phyloP scores from a whole-genome alignment of 2,888 invertebrate genomes.

The Hartigia nigra region DNA sequence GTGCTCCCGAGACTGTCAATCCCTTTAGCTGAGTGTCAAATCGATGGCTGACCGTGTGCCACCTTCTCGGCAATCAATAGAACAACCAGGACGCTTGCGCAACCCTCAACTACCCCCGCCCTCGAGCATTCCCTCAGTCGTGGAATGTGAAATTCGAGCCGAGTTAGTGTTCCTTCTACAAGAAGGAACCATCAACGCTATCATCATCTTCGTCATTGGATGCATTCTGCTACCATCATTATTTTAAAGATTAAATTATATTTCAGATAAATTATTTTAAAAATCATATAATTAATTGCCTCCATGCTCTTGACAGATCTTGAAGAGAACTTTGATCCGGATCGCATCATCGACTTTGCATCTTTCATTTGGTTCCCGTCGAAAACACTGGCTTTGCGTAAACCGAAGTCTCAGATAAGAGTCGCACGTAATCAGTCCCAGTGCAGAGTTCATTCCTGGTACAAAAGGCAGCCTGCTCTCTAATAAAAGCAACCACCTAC shows the following conservation, averaged over 20 bases:
- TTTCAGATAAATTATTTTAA: background rate
- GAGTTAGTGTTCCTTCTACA: background rate
- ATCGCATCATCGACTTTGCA: background rate
- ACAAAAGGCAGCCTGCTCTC: background rate
- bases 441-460: background rate
- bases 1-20: slow-evolving; percentile 35
- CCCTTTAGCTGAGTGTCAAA: slow-evolving; percentile 52
- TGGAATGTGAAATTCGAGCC: background rate
- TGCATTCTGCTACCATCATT: background rate
- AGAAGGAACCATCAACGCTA: background rate
- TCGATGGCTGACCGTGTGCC: slow-evolving; percentile 56
- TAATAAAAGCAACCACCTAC: background rate
- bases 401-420: background rate
- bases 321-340: background rate
- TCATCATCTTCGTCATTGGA: background rate
- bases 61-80: slow-evolving; percentile 59
- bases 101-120: slow-evolving; percentile 32
- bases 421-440: background rate
- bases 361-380: background rate
- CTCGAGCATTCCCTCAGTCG: background rate
- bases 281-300: background rate
- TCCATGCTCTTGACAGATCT: background rate
- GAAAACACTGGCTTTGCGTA: background rate
- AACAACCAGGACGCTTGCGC: slow-evolving; percentile 52
- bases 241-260: background rate